phyloP scores from a whole-genome alignment of 2,797 vertebrate genomes.

The Prunella strophiata region DNA sequence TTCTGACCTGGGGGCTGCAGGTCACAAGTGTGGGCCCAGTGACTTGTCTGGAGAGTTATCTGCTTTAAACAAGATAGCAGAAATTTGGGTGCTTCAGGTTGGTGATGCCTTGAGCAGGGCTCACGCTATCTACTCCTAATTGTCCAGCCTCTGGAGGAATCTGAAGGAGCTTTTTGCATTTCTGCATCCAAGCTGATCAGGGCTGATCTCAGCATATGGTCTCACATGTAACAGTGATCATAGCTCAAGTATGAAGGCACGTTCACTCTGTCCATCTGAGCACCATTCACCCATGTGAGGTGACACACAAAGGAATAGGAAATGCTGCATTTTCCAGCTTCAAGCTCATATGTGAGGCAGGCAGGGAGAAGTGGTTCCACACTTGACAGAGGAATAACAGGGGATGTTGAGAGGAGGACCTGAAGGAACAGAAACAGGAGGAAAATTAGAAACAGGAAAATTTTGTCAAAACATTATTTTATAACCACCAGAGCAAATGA shows the following conservation, averaged over 20 bases:
- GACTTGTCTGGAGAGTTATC: not conserved
- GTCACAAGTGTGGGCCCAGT: not conserved
- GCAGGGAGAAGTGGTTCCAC: not conserved
- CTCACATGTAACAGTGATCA: not conserved
- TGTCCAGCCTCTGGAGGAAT: not conserved
- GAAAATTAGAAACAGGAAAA: not conserved
- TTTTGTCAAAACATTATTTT: not conserved
- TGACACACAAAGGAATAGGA: not conserved
- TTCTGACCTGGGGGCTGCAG: not conserved
- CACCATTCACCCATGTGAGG: rapidly evolving
- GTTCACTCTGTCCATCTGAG: not conserved
- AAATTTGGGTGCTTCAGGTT: not conserved
- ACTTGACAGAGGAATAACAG: not conserved
- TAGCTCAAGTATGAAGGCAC: not conserved
- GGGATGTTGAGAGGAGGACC: not conserved
- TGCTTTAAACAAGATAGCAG: not conserved
- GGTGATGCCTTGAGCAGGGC: not conserved
- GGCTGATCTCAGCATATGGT: not conserved
- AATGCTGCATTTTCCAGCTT: too few relatives aligned
- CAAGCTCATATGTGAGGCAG: rapidly evolving
- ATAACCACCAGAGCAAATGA: not conserved
- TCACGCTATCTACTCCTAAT: not conserved
- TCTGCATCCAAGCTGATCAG: not conserved
- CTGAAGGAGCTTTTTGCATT: not conserved
- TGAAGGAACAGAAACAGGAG: not conserved